Conservation (phyloP, 2,888 invertebrate species). For the Hypena proboscidalis region DNA sequence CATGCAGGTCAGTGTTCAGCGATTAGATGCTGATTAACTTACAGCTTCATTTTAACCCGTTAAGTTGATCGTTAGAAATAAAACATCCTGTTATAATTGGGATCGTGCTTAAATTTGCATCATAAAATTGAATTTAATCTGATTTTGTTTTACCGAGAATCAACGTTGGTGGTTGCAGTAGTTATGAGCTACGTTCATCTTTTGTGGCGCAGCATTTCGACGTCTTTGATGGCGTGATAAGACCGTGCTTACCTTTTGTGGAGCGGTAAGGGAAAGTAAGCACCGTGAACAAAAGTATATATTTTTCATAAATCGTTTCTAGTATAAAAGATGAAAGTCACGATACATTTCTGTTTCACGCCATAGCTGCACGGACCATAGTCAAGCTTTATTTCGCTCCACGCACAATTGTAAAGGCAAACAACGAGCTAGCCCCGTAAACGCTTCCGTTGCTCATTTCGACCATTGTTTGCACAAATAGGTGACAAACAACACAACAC, state of each 20-base stretch:
- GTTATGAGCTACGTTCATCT: neutral
- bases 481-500: slow-evolving; percentile 55
- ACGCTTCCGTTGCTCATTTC: slow-evolving; percentile 51
- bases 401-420: slow-evolving; percentile 48
- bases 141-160: slow-evolving; percentile 14
- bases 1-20: slow-evolving; percentile 29
- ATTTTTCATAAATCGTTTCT: slow-evolving; percentile 14
- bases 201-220: slow-evolving; percentile 1
- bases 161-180: slow-evolving; percentile 2
- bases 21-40: slow-evolving; percentile 31
- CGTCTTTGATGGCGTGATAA: neutral
- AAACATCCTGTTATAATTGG: slow-evolving; percentile 40
- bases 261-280: slow-evolving; percentile 7
- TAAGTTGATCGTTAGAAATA: slow-evolving; percentile 35
- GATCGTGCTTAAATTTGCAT: slow-evolving; percentile 34
- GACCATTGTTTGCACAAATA: slow-evolving; percentile 66
- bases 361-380: slow-evolving; percentile 22
- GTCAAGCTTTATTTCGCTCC: slow-evolving; percentile 40
- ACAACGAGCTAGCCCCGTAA: slow-evolving; percentile 47
- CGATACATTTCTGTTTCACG: slow-evolving; percentile 25
- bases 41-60: slow-evolving; percentile 32
- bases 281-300: slow-evolving; percentile 12
- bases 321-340: slow-evolving; percentile 36
- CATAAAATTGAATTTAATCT: slow-evolving; percentile 29
- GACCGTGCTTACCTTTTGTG: slow-evolving; percentile 6